Evolutionary conservation across 2,113 vertebrate species (phyloP).

Genomic region (Rhynchomys soricoides): DNA sequence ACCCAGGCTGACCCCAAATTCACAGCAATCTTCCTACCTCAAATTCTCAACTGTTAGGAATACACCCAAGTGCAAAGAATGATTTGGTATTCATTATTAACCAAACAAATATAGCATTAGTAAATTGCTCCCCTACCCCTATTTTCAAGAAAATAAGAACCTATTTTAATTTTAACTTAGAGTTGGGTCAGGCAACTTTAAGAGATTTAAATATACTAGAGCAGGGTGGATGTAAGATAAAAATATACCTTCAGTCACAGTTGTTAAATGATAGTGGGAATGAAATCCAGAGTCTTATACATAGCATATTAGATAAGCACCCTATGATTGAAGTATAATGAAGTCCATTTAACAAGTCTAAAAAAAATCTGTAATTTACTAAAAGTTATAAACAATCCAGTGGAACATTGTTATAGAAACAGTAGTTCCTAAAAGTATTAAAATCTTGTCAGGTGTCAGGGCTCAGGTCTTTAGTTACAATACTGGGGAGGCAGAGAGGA

Average conservation of each 20-base stretch:
- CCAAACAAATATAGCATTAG: neutral
- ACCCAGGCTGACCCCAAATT: neutral
- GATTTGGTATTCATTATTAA: neutral
- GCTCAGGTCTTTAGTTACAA: neutral
- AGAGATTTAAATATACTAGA: neutral
- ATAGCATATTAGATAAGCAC: neutral
- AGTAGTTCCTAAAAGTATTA: neutral
- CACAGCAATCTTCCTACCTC: neutral
- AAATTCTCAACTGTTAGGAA: neutral
- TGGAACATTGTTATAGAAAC: neutral
- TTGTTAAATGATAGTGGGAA: neutral
- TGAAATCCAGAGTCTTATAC: neutral
- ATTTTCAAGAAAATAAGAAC: neutral
- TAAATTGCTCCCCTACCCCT: neutral
- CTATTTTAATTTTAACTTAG: slow-evolving; percentile 12
- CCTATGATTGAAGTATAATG: neutral
- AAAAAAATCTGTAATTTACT: neutral
- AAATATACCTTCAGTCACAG: slow-evolving; percentile 23
- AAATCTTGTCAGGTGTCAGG: neutral
- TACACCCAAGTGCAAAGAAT: neutral
- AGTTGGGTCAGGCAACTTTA: slow-evolving; percentile 50
- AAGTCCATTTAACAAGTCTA: neutral
- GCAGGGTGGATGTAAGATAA: neutral
- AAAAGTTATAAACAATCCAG: slow-evolving; percentile 22
- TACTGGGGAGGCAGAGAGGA: neutral